Percentiles rank a stretch among this genome's conserved stretches.
These are phyloP conservation scores for Platycercus adscitus DNA, from an alignment of 2,113 vertebrate species.

Conservation along the genomic window DNA sequence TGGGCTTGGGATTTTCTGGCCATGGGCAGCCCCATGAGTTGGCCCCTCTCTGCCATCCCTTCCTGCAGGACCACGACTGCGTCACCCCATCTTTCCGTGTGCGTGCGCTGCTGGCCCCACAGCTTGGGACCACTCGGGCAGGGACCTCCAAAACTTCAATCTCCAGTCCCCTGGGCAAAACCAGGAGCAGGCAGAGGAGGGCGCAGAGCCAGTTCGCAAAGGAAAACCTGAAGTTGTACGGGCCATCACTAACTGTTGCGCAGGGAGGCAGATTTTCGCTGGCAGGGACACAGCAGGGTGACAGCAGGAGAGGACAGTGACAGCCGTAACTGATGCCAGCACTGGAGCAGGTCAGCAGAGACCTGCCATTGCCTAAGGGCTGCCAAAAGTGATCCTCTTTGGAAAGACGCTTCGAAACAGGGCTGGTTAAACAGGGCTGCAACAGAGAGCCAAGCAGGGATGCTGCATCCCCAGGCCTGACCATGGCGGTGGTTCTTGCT, in stretches of 20 bases:
- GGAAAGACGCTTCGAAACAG: neutral
- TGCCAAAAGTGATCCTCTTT: neutral
- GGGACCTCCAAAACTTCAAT: neutral
- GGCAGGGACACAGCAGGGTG: neutral
- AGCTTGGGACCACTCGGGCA: accelerated
- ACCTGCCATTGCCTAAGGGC: neutral
- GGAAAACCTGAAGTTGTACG: neutral
- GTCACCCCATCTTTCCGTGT: accelerated
- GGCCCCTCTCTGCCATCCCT: neutral
- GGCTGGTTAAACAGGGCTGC: neutral
- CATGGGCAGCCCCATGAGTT: neutral
- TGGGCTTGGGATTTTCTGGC: accelerated
- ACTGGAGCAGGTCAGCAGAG: neutral
- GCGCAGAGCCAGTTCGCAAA: accelerated
- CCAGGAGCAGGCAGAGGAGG: neutral
- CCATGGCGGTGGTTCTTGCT: neutral
- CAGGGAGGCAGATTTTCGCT: neutral
- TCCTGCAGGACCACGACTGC: accelerated
- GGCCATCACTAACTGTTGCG: accelerated
- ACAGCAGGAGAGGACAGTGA: neutral
- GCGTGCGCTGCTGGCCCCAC: neutral
- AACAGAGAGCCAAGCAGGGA: neutral
- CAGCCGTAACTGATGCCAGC: neutral
- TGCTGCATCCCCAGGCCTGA: neutral
- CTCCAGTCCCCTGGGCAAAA: neutral